Evolutionary conservation across 1,140 invertebrate genomes (phyloP), one percentile per base, ranked within the genome.

Genomic region (Phthorimaea operculella): DNA sequence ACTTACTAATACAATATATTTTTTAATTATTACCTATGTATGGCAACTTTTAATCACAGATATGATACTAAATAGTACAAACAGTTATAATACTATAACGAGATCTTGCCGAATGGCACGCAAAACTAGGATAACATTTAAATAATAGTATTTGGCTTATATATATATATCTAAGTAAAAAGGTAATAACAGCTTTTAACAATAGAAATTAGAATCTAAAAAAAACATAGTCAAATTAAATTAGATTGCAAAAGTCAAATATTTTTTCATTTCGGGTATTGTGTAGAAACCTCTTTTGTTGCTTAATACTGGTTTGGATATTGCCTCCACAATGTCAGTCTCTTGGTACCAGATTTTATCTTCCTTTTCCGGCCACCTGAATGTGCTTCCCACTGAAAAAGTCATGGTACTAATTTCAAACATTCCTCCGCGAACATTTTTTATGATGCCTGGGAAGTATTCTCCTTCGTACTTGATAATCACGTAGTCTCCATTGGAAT

Each of bases 251-350:
- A 54, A 39, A 45, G 36, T 39, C 33, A 55, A 47, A 51, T 54
- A 59, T 59, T 59, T 55, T 52, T 51, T 28, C 57, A 59, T 54
- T 55, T 59, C 57, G 21, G n/a, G 15, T n/a, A 59, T 45, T 51
- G 17, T 54, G 34, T 50, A 58, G 39, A 57, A 57, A 7, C 56
- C 56, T 21, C 56, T 45, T 14, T 52, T 57, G 33, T 57, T 57
- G 21, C 34, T 5, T 28, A 42, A n/a, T n/a, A 17, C 10, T 17
- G 56, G 56, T 9, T 34, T n/a, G 36, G 10, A 11, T 14, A 52
- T 52, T 21, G 14, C 9, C 33, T 52, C 51, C 16, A 52, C 34
- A 4, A 52, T 42, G 16, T 42, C 33, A 36, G 34, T 28, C 18
- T 10, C 12, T 21, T n/a, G 10, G 21, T 59, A 59, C 57, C 57